These are phyloP conservation scores for Lycorma delicatula DNA, from an alignment of 1,140 invertebrate genomes.

Conservation along the genomic window DNA sequence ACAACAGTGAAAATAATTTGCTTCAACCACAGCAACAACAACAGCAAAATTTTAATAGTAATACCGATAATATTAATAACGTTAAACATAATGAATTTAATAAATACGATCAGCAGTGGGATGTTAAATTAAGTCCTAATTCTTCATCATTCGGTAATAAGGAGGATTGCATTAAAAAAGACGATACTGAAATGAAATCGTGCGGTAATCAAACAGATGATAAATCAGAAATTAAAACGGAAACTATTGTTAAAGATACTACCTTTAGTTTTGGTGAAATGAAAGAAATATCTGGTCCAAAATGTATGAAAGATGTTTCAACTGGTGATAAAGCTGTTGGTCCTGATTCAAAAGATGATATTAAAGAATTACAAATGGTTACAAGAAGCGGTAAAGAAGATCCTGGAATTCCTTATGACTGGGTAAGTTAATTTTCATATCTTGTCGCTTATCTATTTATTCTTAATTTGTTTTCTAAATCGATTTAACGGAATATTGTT, in stretches of 20 bases:
- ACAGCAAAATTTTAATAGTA: too few relatives aligned
- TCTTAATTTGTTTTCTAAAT: too few relatives aligned
- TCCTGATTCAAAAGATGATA: constrained; percentile 34
- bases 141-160: too few relatives aligned
- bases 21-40: too few relatives aligned
- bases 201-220: constrained; percentile 4
- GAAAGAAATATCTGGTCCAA: constrained; percentile 26
- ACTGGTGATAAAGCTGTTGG: constrained; percentile 24
- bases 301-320: constrained; percentile 27
- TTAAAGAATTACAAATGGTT: constrained; percentile 38
- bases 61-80: too few relatives aligned
- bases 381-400: constrained; percentile 50
- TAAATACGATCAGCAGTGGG: too few relatives aligned
- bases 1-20: too few relatives aligned
- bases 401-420: constrained; percentile 74
- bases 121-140: too few relatives aligned
- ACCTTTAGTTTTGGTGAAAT: constrained; percentile 22
- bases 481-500: too few relatives aligned
- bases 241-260: neutral
- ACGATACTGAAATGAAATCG: constrained; percentile 1
- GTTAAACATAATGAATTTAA: too few relatives aligned
- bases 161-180: neutral
- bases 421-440: constrained; percentile 44
- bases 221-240: neutral
- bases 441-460: too few relatives aligned